Evolutionary conservation across 2,888 invertebrate genomes (phyloP), one percentile per base, ranked within the genome.

Genomic region (Dynastes maya): DNA sequence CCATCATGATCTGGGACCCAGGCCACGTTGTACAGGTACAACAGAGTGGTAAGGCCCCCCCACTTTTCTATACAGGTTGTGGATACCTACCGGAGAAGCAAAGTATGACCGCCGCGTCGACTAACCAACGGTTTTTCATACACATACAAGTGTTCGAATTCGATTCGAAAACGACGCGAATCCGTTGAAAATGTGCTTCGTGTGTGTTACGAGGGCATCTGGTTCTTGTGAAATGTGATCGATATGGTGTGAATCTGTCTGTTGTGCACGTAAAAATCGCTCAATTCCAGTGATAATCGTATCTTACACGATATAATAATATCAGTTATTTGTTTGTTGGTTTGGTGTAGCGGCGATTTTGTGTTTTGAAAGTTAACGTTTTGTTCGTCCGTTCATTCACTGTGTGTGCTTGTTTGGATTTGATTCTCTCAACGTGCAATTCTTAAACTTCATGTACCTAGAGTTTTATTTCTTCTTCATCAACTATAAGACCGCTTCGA

Each of bases 61-160:
- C 82, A 80, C 81, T 65, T 71, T 78, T 37, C 75, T 55, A 72
- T 78, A 63, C 74, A 82, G 82, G 82, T 82, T 82, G 80, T 81
- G 63, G 82, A 80, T 82, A 82, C 82, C 81, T 80, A 79, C 79
- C 80, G 82, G 80, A 80, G 81, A 80, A 80, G 81, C 80, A 80
- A 82, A 82, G 80, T 82, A 81, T 81, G 81, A 82, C 82, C 81
- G 82, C 82, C 81, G 82, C 81, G 82, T 82, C 78, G 81, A 81
- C 80, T 80, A 81, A 74, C 80, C 82, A 82, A 82, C 82, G 82
- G 82, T 79, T 82, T 82, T 80, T 80, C 77, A 51, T 71, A 77
- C 76, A 58, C 55, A 70, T 77, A 78, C 81, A 82, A 82, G 82
- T 82, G 81, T 79, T 82, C 80, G 80, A 78, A 78, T 81, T 82